phyloP scores from a whole-genome alignment of 2,888 invertebrate species.

The Megalurothrips usitatus region DNA sequence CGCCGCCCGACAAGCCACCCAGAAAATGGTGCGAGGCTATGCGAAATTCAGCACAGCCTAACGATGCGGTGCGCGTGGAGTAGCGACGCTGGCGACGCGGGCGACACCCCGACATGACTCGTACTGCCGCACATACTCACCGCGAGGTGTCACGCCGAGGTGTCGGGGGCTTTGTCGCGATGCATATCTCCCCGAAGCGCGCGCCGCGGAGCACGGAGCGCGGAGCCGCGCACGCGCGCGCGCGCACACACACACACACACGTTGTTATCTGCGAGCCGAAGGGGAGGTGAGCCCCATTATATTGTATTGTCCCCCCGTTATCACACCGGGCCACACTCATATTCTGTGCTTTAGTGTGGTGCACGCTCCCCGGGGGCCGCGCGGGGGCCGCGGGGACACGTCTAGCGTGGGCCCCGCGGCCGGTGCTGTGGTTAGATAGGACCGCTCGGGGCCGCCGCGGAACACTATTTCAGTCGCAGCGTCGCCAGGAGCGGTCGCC shows the following conservation, averaged over 20 bases:
- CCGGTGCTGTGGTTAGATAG: too few relatives aligned
- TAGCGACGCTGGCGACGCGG: too few relatives aligned
- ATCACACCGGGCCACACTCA: background rate
- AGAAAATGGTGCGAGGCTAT: too few relatives aligned
- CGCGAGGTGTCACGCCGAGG: conserved; percentile 2
- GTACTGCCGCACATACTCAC: too few relatives aligned
- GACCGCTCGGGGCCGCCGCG: background rate
- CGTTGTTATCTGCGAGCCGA: too few relatives aligned
- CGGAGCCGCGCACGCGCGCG: background rate
- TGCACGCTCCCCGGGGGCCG: background rate
- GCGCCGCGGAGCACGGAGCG: background rate
- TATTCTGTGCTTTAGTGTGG: background rate
- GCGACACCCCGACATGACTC: too few relatives aligned
- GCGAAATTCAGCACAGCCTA: background rate
- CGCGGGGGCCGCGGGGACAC: background rate
- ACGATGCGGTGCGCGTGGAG: background rate
- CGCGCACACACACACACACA: too few relatives aligned
- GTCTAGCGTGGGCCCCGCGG: too few relatives aligned
- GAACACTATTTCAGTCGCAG: background rate
- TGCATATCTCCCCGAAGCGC: background rate
- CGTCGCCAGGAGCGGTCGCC: background rate
- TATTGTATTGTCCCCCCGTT: background rate
- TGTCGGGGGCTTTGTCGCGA: background rate
- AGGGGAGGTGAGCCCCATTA: too few relatives aligned
- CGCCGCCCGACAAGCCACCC: too few relatives aligned